phyloP scores from a whole-genome alignment of 2,888 invertebrate species.

The Ectropis crepuscularia region DNA sequence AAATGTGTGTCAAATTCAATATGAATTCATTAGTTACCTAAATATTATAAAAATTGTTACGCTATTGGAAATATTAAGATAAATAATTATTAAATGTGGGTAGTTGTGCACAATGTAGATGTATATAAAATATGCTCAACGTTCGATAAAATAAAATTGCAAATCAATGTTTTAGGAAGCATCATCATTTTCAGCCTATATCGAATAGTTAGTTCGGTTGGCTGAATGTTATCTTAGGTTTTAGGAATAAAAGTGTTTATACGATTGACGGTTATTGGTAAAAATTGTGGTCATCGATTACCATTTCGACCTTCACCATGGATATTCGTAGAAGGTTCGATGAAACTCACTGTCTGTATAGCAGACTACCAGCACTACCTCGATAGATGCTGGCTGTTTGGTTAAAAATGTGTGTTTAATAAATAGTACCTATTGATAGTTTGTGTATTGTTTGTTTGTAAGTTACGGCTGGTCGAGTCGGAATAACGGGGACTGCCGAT shows the following conservation, averaged over 20 bases:
- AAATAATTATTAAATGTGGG: conserved; percentile 1
- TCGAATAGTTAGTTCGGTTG: neutral
- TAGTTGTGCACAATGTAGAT: conserved; percentile 37
- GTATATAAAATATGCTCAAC: conserved; percentile 37
- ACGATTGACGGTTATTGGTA: neutral
- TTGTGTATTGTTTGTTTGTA: no score
- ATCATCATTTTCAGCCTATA: no score
- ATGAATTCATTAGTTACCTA: conserved; percentile 3
- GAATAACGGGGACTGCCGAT: no score
- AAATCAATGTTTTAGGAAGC: neutral
- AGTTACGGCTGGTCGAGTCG: no score
- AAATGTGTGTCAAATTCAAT: conserved; percentile 13
- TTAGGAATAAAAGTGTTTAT: conserved; percentile 16
- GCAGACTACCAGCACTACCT: no score
- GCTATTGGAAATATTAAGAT: neutral
- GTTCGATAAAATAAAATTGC: conserved; percentile 28
- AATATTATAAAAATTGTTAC: neutral
- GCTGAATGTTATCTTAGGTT: neutral
- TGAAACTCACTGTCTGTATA: no score
- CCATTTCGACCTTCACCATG: no score
- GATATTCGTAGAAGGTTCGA: no score
- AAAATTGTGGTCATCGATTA: no score
- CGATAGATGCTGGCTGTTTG: no score
- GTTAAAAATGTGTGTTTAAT: no score
- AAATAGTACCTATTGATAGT: no score